phyloP scores from a whole-genome alignment of 35 echinoderm and acorn worm species.

The Strongylocentrotus purpuratus region DNA sequence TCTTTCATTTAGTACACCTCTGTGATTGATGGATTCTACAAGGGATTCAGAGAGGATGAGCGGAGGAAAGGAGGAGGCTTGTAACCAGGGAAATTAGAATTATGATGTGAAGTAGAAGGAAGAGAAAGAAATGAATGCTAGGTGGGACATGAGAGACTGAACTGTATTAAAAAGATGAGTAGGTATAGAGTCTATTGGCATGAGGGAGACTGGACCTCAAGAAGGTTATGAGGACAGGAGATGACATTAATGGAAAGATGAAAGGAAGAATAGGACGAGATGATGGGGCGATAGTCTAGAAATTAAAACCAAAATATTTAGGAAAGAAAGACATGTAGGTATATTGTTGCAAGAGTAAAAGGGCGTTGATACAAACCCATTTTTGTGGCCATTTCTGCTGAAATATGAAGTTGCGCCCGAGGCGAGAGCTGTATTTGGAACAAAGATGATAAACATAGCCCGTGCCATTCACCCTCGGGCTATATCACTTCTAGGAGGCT shows the following conservation, averaged over 20 bases:
- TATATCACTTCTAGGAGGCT: neutral
- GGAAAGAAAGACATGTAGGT: neutral
- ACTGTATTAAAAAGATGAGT: neutral
- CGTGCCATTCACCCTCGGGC: neutral
- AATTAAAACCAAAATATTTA: slow-evolving; percentile 6
- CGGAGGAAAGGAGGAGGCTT: neutral
- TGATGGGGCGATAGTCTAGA: neutral
- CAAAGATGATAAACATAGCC: neutral
- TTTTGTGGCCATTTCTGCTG: neutral
- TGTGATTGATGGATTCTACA: neutral
- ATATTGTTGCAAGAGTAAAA: neutral
- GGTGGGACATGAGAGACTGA: neutral
- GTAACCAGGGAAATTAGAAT: slow-evolving; percentile 11
- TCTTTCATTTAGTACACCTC: neutral
- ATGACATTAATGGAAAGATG: neutral
- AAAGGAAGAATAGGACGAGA: neutral
- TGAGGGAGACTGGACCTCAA: neutral
- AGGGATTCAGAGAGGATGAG: neutral
- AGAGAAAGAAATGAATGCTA: neutral
- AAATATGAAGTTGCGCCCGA: neutral
- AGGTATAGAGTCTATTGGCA: neutral
- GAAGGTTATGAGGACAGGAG: neutral
- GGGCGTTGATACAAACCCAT: neutral
- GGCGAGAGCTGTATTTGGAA: neutral
- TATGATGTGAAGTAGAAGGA: neutral